phyloP scores from a whole-genome alignment of 2,797 vertebrate species.

The Valencia hispanica region DNA sequence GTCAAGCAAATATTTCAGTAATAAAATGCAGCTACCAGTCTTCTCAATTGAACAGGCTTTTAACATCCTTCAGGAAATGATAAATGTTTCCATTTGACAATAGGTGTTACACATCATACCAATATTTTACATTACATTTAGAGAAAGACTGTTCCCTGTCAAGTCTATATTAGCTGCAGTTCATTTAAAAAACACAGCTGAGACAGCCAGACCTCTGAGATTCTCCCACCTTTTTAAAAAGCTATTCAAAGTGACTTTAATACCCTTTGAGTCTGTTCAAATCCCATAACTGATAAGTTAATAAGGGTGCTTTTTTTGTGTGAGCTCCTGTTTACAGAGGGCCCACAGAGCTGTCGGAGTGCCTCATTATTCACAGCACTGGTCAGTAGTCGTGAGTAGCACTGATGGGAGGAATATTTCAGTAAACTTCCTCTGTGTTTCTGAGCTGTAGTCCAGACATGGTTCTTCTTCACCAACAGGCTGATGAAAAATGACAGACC shows the following conservation, averaged over 20 bases:
- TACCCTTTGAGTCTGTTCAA: neutral
- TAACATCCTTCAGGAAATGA: neutral
- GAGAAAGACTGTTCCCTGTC: neutral
- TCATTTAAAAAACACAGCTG: neutral
- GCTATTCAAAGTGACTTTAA: neutral
- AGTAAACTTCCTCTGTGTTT: slow-evolving; percentile 45
- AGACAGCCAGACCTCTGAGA: neutral
- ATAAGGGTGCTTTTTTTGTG: neutral
- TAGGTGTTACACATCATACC: neutral
- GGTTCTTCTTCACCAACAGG: slow-evolving; percentile 21
- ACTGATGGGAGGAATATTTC: slow-evolving; percentile 65
- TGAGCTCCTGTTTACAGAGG: neutral
- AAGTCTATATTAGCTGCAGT: neutral
- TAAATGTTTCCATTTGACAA: neutral
- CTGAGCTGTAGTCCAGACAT: slow-evolving; percentile 51
- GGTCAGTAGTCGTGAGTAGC: slow-evolving; percentile 44
- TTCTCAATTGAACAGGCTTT: neutral
- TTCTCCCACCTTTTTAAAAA: neutral
- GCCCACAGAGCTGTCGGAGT: slow-evolving; percentile 10
- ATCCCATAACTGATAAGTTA: neutral
- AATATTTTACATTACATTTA: neutral
- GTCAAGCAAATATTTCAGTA: too few relatives aligned
- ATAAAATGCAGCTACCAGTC: too few relatives aligned
- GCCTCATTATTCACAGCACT: slow-evolving; percentile 53
- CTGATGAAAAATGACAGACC: slow-evolving; percentile 6